Conservation (phyloP, 1,140 invertebrate species). For the Bombus fervidus region DNA sequence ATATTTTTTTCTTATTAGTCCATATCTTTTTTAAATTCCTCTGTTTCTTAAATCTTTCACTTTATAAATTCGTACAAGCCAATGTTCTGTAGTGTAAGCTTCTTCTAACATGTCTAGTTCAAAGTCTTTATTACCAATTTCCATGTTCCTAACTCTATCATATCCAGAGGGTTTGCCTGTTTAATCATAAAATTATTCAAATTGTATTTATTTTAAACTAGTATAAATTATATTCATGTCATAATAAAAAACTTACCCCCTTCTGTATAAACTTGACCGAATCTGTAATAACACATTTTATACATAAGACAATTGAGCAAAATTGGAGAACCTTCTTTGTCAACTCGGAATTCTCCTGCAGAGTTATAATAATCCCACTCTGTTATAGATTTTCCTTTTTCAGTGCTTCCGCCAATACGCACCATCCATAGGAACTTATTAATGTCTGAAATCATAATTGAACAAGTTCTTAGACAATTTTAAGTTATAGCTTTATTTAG, state of each 20-base stretch:
- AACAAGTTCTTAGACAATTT: not conserved
- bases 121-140: slow-evolving; percentile 98
- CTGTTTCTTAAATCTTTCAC: slow-evolving; percentile 95
- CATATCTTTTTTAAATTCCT: slow-evolving; percentile 80
- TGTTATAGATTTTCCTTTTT: slow-evolving; percentile 96
- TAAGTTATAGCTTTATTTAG: not conserved
- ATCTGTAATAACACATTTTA: slow-evolving; percentile 98
- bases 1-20: not conserved
- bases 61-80: slow-evolving; percentile 97
- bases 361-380: slow-evolving; percentile 98
- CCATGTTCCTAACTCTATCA: slow-evolving; percentile 94
- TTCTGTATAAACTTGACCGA: slow-evolving; percentile 97
- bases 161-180: slow-evolving; percentile 93
- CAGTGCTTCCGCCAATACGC: slow-evolving; percentile 97
- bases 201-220: not conserved
- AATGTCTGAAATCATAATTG: slow-evolving; percentile 87
- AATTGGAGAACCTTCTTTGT: slow-evolving; percentile 93
- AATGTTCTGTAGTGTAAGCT: slow-evolving; percentile 97
- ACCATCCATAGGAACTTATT: slow-evolving; percentile 99
- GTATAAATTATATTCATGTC: not conserved
- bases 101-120: slow-evolving; percentile 96
- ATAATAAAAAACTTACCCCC: slow-evolving; percentile 85
- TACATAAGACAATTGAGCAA: slow-evolving; percentile 97
- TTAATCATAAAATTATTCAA: slow-evolving; percentile 17
- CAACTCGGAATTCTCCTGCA: slow-evolving; percentile 96